Percentiles rank a stretch among this genome's conserved stretches.
Conservation (phyloP, 2,113 vertebrate genomes). For the Amblyornis subalaris region DNA sequence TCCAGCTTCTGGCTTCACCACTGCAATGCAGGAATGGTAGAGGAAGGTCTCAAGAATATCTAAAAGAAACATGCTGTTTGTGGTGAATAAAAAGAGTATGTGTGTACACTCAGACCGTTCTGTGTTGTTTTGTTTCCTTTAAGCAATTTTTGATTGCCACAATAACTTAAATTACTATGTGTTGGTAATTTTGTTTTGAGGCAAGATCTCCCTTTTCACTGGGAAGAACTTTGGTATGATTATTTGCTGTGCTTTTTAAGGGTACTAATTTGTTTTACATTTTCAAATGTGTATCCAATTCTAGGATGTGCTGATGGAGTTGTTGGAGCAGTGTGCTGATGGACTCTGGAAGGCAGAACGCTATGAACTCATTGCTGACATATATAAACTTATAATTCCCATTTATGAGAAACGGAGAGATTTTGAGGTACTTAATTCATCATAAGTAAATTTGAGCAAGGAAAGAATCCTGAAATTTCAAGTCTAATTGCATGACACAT, state of each 20-base stretch:
- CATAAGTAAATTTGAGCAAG: neutral
- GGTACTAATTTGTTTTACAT: neutral
- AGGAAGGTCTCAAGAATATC: neutral
- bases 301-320: slow-evolving; percentile 94
- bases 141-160: neutral
- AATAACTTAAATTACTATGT: neutral
- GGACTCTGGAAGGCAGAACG: slow-evolving; percentile 98
- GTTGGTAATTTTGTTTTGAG: neutral
- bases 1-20: neutral
- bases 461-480: neutral
- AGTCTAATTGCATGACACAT: neutral
- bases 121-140: neutral
- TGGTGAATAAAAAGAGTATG: neutral
- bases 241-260: neutral
- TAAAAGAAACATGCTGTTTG: neutral
- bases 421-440: slow-evolving; percentile 84
- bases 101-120: neutral
- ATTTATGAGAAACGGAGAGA: slow-evolving; percentile 96
- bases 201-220: neutral
- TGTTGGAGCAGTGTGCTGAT: slow-evolving; percentile 92
- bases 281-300: slow-evolving; percentile 22
- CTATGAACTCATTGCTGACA: slow-evolving; percentile 94
- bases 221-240: neutral
- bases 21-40: neutral
- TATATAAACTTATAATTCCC: slow-evolving; percentile 97